These are phyloP conservation scores for Stegostoma tigrinum DNA, from an alignment of 2,113 vertebrate species.

Conservation along the genomic window DNA sequence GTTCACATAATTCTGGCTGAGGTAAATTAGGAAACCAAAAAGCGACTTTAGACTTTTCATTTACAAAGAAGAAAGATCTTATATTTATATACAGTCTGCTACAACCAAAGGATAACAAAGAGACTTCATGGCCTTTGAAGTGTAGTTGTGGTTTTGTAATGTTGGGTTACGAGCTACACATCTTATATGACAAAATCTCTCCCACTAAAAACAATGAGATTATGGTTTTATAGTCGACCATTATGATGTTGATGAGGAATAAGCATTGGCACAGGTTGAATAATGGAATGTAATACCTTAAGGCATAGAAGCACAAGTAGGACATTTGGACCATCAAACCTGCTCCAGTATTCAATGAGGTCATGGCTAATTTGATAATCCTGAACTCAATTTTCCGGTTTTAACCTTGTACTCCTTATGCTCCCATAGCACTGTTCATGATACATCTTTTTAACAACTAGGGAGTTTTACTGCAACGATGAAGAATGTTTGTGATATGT, in stretches of 20 bases:
- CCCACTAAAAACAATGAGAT: not conserved
- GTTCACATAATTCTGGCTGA: not conserved
- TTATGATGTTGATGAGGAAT: not conserved
- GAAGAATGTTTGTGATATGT: not conserved
- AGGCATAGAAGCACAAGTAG: too few species aligned
- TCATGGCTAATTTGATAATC: too few species aligned
- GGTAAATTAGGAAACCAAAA: not conserved
- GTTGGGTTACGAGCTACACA: not conserved
- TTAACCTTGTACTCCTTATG: not conserved
- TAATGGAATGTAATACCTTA: not conserved
- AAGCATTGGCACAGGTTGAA: not conserved
- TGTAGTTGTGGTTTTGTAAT: not conserved
- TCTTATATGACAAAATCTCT: not conserved
- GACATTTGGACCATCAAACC: too few species aligned
- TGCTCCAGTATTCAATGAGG: too few species aligned
- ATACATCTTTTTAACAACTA: not conserved
- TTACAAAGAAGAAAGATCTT: not conserved
- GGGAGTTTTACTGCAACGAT: not conserved
- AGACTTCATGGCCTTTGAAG: not conserved
- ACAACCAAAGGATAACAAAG: not conserved
- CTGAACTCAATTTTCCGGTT: too few species aligned
- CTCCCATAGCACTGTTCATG: not conserved
- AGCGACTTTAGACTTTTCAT: not conserved
- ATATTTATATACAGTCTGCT: not conserved
- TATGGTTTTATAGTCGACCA: not conserved